phyloP scores from a whole-genome alignment of 1,140 invertebrate species.

The Wasmannia auropunctata region DNA sequence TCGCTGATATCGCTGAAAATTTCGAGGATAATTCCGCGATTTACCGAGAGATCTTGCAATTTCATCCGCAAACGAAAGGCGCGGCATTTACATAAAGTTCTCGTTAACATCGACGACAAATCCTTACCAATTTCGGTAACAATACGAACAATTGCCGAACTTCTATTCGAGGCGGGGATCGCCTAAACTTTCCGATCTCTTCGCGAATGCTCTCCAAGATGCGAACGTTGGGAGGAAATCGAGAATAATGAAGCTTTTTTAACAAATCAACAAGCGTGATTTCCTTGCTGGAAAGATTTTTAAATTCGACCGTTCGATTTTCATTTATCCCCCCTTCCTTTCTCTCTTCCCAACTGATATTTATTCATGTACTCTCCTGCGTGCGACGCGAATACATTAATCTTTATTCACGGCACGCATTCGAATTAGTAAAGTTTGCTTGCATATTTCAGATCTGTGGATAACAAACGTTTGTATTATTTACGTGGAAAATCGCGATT shows the following conservation, averaged over 20 bases:
- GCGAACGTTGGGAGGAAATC: conserved; percentile 3
- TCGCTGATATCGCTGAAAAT: neutral
- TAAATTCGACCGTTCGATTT: conserved; percentile 50
- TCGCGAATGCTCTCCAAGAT: neutral
- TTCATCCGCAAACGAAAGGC: conserved; percentile 27
- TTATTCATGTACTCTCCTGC: conserved; percentile 34
- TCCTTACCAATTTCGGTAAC: conserved; percentile 35
- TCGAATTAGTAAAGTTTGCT: conserved; percentile 49
- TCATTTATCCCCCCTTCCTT: conserved; percentile 38
- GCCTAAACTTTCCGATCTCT: neutral
- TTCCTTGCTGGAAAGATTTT: conserved; percentile 16
- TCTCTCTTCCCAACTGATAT: conserved; percentile 26
- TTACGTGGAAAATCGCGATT: conserved; percentile 46
- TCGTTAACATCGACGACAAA: conserved; percentile 50
- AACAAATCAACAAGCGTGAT: neutral
- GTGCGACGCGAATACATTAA: conserved; percentile 44
- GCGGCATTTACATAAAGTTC: conserved; percentile 45
- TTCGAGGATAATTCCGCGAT: conserved; percentile 7
- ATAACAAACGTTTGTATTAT: conserved; percentile 49
- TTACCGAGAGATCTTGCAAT: conserved; percentile 26
- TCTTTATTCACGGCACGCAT: conserved; percentile 57
- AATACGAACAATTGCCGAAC: conserved; percentile 25
- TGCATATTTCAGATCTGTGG: conserved; percentile 43
- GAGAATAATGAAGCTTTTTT: conserved; percentile 40
- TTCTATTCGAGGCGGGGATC: neutral